Conservation (phyloP, 2,888 invertebrate genomes). For the Amblyjoppa fuscipennis region DNA sequence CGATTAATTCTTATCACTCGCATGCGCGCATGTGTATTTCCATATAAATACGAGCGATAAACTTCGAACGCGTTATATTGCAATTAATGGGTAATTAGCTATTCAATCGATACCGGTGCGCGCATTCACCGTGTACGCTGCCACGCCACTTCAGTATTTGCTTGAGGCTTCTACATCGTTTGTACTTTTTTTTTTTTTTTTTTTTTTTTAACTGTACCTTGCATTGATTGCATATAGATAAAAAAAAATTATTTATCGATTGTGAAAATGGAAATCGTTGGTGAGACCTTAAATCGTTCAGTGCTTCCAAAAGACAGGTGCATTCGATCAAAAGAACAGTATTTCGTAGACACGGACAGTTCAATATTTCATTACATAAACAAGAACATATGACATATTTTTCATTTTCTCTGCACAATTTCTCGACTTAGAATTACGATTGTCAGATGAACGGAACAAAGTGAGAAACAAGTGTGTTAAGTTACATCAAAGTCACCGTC, state of each 20-base stretch:
- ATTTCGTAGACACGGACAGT: too few species aligned
- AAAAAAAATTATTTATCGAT: too few species aligned
- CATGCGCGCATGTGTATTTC: slow-evolving; percentile 36
- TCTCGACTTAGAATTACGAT: too few species aligned
- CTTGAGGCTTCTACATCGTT: neutral
- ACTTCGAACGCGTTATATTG: slow-evolving; percentile 46
- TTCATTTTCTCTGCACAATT: too few species aligned
- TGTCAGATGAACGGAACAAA: neutral
- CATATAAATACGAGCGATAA: slow-evolving; percentile 53
- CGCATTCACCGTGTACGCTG: neutral
- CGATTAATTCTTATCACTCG: slow-evolving; percentile 52
- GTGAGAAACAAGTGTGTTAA: neutral
- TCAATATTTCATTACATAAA: too few species aligned
- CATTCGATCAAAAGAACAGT: too few species aligned
- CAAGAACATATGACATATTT: too few species aligned
- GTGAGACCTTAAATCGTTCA: too few species aligned
- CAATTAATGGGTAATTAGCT: slow-evolving; percentile 44
- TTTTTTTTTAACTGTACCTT: neutral
- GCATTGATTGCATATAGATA: neutral
- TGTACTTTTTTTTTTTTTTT: too few species aligned
- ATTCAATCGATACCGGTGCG: slow-evolving; percentile 1
- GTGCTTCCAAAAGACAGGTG: too few species aligned
- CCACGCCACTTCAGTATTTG: neutral
- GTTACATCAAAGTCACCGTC: neutral
- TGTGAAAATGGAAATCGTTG: too few species aligned